Base-by-base conservation (phyloP, 1,140 invertebrate species). In the Hypsibius dujardini region DNA sequence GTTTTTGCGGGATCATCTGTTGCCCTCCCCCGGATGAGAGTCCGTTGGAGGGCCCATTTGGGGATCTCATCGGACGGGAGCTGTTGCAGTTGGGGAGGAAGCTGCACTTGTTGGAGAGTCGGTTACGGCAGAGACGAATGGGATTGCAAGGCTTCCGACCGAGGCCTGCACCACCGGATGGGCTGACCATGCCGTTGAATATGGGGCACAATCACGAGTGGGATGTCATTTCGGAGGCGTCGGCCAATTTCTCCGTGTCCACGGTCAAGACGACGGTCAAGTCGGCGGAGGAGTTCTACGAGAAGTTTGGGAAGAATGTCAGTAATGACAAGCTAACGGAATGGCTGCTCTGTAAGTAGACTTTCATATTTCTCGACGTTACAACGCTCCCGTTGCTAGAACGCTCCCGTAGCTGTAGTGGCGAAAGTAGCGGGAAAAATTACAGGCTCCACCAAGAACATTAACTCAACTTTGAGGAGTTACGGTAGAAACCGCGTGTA, bases 51-150 rank as follows among this genome's bases (percentile, higher is more conserved):
- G 56, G 75, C 45, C 46, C 28, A 47, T 12, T 70, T 42, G 67
- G 71, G 45, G 72, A 72, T 40, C 46, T 46, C 2, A 70, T 59
- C 45, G 71, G 72, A 46, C 40, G 59, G 69, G 59, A 2, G 50
- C 59, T 59, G 50, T 59, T 69, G 56, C 28, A 47, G 74, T 47
- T 74, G 40, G 72, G 60, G 70, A 46, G 69, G 50, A 59, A 74
- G 73, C 60, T 71, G 72, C 74, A 74, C 40, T 46, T n/a, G 28
- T 12, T 75, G 2, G 71, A 74, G 14, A 56, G 70, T 3, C 46
- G 46, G 40, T 14, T 69, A 12, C 1, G 56, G 3, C 14, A 15
- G 15, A 14, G 69, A 70, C 50, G 47, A 40, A 15, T 59, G 28
- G 60, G 46, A 28, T 46, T 47, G 72, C 72, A 28, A 12, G 47